Evolutionary conservation across 2,888 invertebrate species (phyloP).

Genomic region (Acrobasis suavella): DNA sequence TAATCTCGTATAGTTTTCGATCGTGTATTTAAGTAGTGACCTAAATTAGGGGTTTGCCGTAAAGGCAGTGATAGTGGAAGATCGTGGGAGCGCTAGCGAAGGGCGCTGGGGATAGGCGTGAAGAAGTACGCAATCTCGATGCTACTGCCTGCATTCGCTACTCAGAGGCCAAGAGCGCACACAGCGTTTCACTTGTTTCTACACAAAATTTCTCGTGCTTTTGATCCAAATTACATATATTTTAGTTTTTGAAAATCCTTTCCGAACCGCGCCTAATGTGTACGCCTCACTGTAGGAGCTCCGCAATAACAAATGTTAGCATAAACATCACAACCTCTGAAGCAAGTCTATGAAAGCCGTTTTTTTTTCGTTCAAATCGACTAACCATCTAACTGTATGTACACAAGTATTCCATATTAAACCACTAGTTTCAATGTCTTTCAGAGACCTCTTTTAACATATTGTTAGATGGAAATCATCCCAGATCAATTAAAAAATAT

Average conservation of each 20-base stretch:
- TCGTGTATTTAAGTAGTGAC: conserved; percentile 57
- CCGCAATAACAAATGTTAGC: conserved; percentile 31
- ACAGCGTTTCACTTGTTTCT: no score
- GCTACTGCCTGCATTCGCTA: conserved; percentile 37
- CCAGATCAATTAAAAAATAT: neutral
- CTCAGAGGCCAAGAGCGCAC: neutral
- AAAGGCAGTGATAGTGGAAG: conserved; percentile 72
- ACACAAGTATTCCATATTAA: conserved; percentile 32
- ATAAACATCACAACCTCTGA: conserved; percentile 18
- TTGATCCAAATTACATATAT: no score
- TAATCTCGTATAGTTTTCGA: conserved; percentile 34
- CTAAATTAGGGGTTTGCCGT: conserved; percentile 60
- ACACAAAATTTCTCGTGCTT: no score
- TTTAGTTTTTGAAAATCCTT: no score
- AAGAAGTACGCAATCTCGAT: conserved; percentile 42
- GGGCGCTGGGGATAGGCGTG: conserved; percentile 64
- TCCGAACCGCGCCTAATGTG: no score
- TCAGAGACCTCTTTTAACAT: conserved; percentile 50
- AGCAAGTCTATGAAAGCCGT: conserved; percentile 49
- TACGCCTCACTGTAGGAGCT: no score
- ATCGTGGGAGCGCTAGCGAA: conserved; percentile 73
- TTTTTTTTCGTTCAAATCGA: conserved; percentile 35
- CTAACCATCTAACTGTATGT: conserved; percentile 39
- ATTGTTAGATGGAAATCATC: neutral
- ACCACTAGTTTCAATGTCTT: conserved; percentile 34